Evolutionary conservation across 37 sponge, comb jelly and placozoan genomes (phyloP).

Genomic region (Beroe ovata): DNA sequence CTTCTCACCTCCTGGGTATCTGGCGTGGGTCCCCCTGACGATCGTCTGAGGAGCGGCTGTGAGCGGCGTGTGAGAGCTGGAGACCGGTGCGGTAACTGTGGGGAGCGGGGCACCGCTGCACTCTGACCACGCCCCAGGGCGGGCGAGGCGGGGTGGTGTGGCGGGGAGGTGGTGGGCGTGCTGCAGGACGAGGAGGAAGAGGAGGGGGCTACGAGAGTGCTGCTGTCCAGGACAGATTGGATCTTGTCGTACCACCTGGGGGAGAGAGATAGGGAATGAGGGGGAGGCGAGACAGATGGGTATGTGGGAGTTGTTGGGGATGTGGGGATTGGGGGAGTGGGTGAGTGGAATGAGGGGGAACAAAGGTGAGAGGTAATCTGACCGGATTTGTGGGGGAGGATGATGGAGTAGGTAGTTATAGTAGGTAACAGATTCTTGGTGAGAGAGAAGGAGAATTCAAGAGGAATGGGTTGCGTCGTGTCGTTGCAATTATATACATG

Average conservation of each 20-base stretch:
- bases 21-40: neutral
- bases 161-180: conserved; percentile 42
- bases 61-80: neutral
- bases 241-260: conserved; percentile 47
- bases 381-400: no score
- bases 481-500: no score
- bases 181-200: conserved; percentile 4
- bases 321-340: no score
- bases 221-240: conserved; percentile 3
- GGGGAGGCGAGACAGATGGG: neutral
- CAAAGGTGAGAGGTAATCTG: no score
- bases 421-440: no score
- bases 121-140: neutral
- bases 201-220: neutral
- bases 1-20: neutral
- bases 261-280: neutral
- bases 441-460: no score
- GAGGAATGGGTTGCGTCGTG: no score
- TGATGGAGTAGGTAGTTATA: no score
- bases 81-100: neutral
- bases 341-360: no score
- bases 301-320: no score
- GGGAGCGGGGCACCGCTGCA: neutral
- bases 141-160: neutral
- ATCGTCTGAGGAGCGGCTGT: neutral